These are phyloP conservation scores for Anomalospiza imberbis DNA, from an alignment of 2,797 vertebrate genomes.

Conservation along the genomic window DNA sequence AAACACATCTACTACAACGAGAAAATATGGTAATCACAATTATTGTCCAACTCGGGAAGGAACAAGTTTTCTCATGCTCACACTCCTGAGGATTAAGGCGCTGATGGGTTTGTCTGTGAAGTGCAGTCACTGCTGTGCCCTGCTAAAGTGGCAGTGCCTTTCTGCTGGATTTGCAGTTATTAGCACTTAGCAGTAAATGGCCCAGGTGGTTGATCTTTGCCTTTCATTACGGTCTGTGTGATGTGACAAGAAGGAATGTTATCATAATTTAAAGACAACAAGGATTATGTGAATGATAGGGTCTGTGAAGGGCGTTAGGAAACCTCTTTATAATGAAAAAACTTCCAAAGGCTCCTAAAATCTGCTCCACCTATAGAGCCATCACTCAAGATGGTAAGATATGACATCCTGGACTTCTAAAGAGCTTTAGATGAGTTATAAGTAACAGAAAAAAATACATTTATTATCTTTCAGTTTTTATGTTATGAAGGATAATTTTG, in stretches of 20 bases:
- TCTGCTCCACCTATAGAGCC: not conserved
- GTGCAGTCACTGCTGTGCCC: not conserved
- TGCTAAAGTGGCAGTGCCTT: not conserved
- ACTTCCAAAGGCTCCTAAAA: not conserved
- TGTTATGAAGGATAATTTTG: not conserved
- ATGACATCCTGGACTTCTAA: not conserved
- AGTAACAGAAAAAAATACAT: not conserved
- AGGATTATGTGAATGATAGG: constrained; percentile 40
- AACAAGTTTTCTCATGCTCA: not conserved
- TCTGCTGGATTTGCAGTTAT: not conserved
- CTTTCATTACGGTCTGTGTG: constrained; percentile 53
- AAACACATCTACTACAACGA: not conserved
- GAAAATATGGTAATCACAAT: not conserved
- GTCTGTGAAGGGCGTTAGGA: constrained; percentile 12
- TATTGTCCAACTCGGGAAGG: not conserved
- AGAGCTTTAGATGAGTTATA: not conserved
- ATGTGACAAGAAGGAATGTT: constrained; percentile 61
- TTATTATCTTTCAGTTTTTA: not conserved
- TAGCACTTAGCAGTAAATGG: constrained; percentile 24
- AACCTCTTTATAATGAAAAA: constrained; percentile 13
- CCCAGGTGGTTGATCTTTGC: constrained; percentile 54
- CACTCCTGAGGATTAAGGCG: not conserved
- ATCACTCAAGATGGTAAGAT: not conserved
- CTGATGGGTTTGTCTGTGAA: not conserved
- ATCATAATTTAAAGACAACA: constrained; percentile 47